These are phyloP conservation scores for Nymphalis urticae DNA, from an alignment of 2,888 invertebrate species.

Conservation along the genomic window DNA sequence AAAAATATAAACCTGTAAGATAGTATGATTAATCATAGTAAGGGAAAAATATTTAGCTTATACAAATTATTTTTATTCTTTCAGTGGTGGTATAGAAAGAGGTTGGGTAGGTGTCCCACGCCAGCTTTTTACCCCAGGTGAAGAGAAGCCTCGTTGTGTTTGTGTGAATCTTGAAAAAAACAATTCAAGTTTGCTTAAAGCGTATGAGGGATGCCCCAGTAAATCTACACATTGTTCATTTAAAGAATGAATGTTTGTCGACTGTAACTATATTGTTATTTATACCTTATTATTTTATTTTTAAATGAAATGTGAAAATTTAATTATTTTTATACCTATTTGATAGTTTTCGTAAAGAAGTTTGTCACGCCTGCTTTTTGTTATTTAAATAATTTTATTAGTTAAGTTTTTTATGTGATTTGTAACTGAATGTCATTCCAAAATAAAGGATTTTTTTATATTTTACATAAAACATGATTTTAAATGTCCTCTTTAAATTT, in stretches of 20 bases:
- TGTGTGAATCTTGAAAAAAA: constrained; percentile 84
- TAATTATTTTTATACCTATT: not conserved
- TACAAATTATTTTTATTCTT: not conserved
- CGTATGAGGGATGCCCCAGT: constrained; percentile 84
- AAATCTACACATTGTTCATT: constrained; percentile 74
- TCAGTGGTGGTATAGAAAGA: constrained; percentile 93
- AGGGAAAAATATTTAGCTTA: no score
- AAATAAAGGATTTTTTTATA: no score
- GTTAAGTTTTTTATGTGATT: no score
- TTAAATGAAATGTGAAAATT: not conserved
- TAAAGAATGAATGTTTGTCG: constrained; percentile 55
- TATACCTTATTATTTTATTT: not conserved
- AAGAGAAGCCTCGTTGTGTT: constrained; percentile 88
- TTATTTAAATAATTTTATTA: no score
- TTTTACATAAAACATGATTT: no score
- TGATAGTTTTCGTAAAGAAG: not conserved
- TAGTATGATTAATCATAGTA: not conserved
- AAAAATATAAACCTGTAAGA: no score
- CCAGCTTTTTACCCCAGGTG: constrained; percentile 87
- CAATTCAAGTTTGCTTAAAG: constrained; percentile 78
- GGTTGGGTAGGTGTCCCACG: constrained; percentile 95
- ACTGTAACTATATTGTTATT: not conserved
- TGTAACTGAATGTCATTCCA: no score
- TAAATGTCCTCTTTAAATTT: no score
- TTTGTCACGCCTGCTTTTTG: no score